phyloP scores from a whole-genome alignment of 2,113 vertebrate genomes.

The Toxotes chatareus region DNA sequence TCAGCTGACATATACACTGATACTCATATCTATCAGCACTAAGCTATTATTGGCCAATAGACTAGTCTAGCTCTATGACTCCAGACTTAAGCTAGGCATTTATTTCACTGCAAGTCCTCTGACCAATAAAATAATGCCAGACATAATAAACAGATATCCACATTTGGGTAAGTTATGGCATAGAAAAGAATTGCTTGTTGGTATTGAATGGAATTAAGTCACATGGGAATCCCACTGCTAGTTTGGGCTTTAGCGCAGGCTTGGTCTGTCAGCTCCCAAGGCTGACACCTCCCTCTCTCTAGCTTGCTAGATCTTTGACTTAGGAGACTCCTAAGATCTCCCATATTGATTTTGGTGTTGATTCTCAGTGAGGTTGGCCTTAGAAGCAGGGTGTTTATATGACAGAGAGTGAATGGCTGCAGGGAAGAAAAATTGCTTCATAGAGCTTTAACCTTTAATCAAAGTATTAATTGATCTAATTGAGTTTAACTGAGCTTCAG shows the following conservation, averaged over 20 bases:
- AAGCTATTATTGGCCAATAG: background rate
- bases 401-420: slow-evolving; percentile 1
- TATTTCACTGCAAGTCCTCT: background rate
- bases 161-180: background rate
- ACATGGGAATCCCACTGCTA: background rate
- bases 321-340: background rate
- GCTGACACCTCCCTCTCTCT: background rate
- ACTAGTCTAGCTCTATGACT: background rate
- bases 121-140: background rate
- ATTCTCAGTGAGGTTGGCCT: slow-evolving; percentile 14
- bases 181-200: background rate
- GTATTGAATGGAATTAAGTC: background rate
- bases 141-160: background rate
- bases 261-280: background rate
- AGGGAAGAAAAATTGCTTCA: slow-evolving; percentile 19
- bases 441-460: slow-evolving; percentile 30
- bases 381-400: background rate
- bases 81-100: background rate
- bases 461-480: background rate
- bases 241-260: background rate
- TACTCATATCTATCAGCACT: background rate
- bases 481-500: background rate
- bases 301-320: background rate
- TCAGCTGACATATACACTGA: background rate
- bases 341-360: slow-evolving; percentile 3